Percentiles rank a stretch among this genome's conserved stretches.
phyloP scores from a whole-genome alignment of 2,888 invertebrate species.

The Nudaria mundana region DNA sequence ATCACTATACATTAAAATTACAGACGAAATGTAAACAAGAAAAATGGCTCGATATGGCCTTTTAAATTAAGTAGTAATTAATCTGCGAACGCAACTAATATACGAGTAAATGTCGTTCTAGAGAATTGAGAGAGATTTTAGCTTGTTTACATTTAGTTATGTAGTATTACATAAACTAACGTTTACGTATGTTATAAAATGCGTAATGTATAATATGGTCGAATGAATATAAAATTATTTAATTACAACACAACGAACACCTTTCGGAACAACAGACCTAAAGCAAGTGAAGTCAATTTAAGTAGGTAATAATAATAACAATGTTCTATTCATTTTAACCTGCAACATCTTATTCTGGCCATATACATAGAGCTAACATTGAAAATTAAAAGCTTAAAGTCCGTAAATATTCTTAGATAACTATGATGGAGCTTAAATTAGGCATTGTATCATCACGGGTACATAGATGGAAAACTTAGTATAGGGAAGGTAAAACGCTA shows the following conservation, averaged over 20 bases:
- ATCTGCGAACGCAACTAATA: no score
- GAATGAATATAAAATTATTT: constrained; percentile 17
- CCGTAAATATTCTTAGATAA: constrained; percentile 50
- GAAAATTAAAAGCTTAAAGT: constrained; percentile 55
- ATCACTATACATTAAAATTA: constrained; percentile 62
- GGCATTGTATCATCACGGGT: constrained; percentile 25
- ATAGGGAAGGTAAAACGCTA: constrained; percentile 23
- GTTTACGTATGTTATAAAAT: constrained; percentile 48
- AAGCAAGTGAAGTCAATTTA: constrained; percentile 37
- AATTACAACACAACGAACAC: constrained; percentile 37
- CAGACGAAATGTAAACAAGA: constrained; percentile 75
- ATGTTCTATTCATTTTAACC: constrained; percentile 8
- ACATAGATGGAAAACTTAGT: constrained; percentile 27
- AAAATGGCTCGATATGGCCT: constrained; percentile 50
- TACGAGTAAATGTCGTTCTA: no score
- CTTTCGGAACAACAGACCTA: constrained; percentile 55
- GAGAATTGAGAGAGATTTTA: no score
- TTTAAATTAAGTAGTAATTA: constrained; percentile 39
- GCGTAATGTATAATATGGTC: constrained; percentile 23
- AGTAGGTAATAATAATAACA: no score
- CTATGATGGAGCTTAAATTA: constrained; percentile 47
- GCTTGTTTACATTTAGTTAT: constrained; percentile 71
- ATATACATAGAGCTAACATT: constrained; percentile 43
- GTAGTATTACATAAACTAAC: constrained; percentile 32
- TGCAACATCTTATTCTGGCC: constrained; percentile 37